Evolutionary conservation across 2,888 invertebrate genomes (phyloP).

Genomic region (Helobdella robusta): DNA sequence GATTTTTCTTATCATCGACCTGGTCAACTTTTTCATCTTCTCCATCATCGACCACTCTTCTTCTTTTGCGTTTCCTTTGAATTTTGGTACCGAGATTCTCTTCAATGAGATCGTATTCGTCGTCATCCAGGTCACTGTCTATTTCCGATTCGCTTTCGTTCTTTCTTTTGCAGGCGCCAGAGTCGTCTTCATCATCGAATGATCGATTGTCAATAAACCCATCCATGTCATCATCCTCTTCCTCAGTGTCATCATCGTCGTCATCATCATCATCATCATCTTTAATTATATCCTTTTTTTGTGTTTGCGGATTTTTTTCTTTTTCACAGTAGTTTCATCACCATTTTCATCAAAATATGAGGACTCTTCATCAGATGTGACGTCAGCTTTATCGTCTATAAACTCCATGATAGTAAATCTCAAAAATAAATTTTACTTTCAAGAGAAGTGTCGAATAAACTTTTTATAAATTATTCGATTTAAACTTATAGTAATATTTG

Average conservation of each 20-base stretch:
- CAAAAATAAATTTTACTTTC: too few relatives aligned
- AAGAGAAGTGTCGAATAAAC: too few relatives aligned
- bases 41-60: neutral
- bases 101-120: constrained; percentile 93
- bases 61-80: constrained; percentile 35
- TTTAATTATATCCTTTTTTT: neutral
- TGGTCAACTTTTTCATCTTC: neutral
- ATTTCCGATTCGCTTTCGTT: constrained; percentile 41
- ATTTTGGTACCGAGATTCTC: constrained; percentile 95
- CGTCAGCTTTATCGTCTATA: too few relatives aligned
- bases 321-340: too few relatives aligned
- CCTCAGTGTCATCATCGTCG: constrained; percentile 19
- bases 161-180: constrained; percentile 33
- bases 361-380: too few relatives aligned
- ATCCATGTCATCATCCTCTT: constrained; percentile 26
- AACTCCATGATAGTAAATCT: too few relatives aligned
- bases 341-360: too few relatives aligned
- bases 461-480: too few relatives aligned
- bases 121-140: constrained; percentile 79
- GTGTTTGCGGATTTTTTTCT: too few relatives aligned
- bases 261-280: constrained; percentile 17
- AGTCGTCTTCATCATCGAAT: constrained; percentile 44
- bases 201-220: constrained; percentile 36
- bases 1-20: neutral
- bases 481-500: too few relatives aligned